Base-by-base conservation (phyloP, 2,888 invertebrate genomes). In the Aporophyla lueneburgensis region DNA sequence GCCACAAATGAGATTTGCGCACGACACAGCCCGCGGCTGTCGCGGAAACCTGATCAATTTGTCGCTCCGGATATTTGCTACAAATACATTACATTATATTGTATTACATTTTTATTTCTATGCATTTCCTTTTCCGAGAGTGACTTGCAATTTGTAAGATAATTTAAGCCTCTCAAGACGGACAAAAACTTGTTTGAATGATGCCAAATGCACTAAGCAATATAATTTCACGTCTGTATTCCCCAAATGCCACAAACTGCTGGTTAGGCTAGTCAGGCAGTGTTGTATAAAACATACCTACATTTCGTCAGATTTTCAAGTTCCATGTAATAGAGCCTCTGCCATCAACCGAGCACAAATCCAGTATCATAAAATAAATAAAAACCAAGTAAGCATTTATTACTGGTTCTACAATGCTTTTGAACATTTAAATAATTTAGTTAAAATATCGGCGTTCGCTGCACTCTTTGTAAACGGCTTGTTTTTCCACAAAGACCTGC, bases 1-100 rank as follows among this genome's bases (percentile, higher is more conserved):
- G 74, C 49, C 16, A 61, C 81, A 81, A 83, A 85, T 83, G 58
- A 59, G 71, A 81, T 83, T 84, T 74, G 71, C 69, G 33, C 74
- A 43, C 71, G 62, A 19, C 65, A 24, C 69, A 40, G 76, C 71
- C 61, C 58, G 43, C 67, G 65, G 63, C 73, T 21, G 51, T 2
- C 62, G 51, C 62, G 54, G 33, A 16, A 59, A 69, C 40, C 68
- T 71, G 65, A 58, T 68, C 54, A 84, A 63, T 73, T 84, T 51
- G 46, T 33, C 56, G 24, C 58, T 63, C n/a, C 49, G 24, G 16
- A 61, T 68, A 74, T 74, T 76, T 76, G 33, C 56, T 14, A 61
- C 65, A 76, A 76, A 59, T 66, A 80, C 27, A 65, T 63, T 58
- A 53, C 21, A 19, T 53, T 46, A 21, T 46, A n/a, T 53, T 62